Evolutionary conservation across 2,113 vertebrate genomes (phyloP), one percentile per base, ranked within the genome.

Genomic region (Epinephelus cyanopodus): DNA sequence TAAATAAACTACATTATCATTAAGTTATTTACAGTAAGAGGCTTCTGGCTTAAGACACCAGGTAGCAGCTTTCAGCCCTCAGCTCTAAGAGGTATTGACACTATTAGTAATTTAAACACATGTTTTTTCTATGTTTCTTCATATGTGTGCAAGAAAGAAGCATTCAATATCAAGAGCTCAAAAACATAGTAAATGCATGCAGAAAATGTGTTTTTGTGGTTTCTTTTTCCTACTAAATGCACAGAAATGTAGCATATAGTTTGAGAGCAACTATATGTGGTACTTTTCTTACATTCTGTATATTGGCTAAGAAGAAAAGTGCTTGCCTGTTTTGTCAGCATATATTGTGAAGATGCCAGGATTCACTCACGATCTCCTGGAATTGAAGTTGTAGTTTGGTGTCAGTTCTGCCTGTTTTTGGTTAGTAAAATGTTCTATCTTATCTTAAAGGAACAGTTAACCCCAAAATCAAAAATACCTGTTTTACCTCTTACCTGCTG

Each of bases 1-100:
- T 68, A 11, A 23, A 56, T 33, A 50, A 42, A 42, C 21, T 60
- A 21, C 0, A 0, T 81, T 42, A 82, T 82, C 60, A 65, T 65
- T 50, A 39, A 21, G 50, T 25, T 42, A 52, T 64, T n/a, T 21
- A 33, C 39, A 62, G 19, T n/a, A 18, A 3, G 27, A 58, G 42
- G 52, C 74, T 53, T 72, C 42, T 53, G 60, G 74, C 42, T 13
- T 37, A 17, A 64, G 39, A 27, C 15, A 64, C 50, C 11, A 53
- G 45, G n/a, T 23, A n/a, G 21, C 53, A 53, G 42, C 42, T 66
- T 78, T 47, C 15, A 60, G 19, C 23, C 23, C 74, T 61, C 25
- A 54, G 45, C 18, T 52, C 60, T 13, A 23, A 52, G 2, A 66
- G 2, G 11, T 15, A 37, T n/a, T 48, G 25, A 33, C 47, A 76